Evolutionary conservation across 2,113 vertebrate species (phyloP).

Genomic region (Chaetorhynchus papuensis): DNA sequence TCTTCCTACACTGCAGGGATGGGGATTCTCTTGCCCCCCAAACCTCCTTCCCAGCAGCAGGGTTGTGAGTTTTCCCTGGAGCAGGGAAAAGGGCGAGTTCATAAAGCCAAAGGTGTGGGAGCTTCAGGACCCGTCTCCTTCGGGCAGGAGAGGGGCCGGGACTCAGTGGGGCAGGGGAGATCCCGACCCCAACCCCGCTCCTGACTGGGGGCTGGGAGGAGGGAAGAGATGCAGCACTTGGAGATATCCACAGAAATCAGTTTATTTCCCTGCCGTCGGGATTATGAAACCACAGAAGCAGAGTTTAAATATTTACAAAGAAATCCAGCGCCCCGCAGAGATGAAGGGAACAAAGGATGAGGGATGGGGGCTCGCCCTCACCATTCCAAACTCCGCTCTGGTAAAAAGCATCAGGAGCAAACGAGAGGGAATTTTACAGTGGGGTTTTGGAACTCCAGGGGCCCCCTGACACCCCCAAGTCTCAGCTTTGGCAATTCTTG

Average conservation of each 20-base stretch:
- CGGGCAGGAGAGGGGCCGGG: not conserved
- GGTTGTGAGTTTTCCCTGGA: not conserved
- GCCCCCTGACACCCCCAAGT: not conserved
- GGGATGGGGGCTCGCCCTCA: not conserved
- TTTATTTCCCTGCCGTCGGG: conserved; percentile 60
- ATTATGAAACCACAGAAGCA: conserved; percentile 59
- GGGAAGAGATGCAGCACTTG: not conserved
- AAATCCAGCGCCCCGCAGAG: conserved; percentile 30
- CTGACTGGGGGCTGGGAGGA: not conserved
- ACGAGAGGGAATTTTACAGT: not conserved
- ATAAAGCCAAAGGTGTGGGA: not conserved
- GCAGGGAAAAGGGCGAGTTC: not conserved
- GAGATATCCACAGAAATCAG: conserved; percentile 32
- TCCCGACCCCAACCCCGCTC: accelerated
- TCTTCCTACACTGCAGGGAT: not conserved
- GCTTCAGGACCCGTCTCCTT: accelerated
- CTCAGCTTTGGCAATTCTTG: conserved; percentile 34
- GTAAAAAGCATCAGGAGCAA: not conserved
- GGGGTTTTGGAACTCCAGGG: not conserved
- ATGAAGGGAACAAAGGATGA: conserved; percentile 29
- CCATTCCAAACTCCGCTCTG: not conserved
- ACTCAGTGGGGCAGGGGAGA: not conserved
- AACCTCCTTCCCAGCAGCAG: not conserved
- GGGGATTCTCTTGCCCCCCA: not conserved
- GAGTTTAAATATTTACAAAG: conserved; percentile 54